Base-by-base conservation (phyloP, 2,113 vertebrate species). In the Galeopterus variegatus region DNA sequence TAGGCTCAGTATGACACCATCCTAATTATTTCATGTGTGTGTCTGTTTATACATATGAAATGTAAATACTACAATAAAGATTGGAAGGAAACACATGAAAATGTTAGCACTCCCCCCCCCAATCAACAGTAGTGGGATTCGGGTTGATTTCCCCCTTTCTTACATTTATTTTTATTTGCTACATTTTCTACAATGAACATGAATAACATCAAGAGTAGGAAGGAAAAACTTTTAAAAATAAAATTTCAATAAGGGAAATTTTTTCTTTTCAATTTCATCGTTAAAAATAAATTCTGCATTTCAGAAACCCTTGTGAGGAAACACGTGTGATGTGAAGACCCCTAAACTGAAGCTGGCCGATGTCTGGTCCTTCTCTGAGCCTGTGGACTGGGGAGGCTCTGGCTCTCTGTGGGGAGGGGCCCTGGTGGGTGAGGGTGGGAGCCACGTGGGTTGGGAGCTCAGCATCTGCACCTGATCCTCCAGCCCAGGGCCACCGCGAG, bases 391-490 rank as follows among this genome's bases (percentile, higher is more conserved):
- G 28, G 36, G 36, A 8, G 19, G 13, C 60, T 62, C 60, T 26
- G 72, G 23, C 10, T 36, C 28, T 93, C 31, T n/a, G 26, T 4
- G 69, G 11, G 26, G 28, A 58, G 54, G 23, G 24, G 3, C 5
- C 7, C 24, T 4, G 1, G n/a, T 0, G 7, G 0, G 3, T 6
- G 19, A 31, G 23, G 23, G 15, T 11, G 1, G 45, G 28, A 18
- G 52, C 48, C 26, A 2, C 24, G 0, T 2, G 26, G 17, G 36
- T 26, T 4, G 3, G 26, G 4, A 36, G 21, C 87, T 23, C 31
- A 1, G 19, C 0, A 5, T 12, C 17, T 21, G 62, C 5, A n/a
- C 50, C 3, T 1, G 1, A 23, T 5, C 13, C 41, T 8, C 19
- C 1, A n/a, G 54, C 54, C 67, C 21, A 9, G 70, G 31, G 41